Conservation (phyloP, 2,113 vertebrate species). For the Columbina picui region DNA sequence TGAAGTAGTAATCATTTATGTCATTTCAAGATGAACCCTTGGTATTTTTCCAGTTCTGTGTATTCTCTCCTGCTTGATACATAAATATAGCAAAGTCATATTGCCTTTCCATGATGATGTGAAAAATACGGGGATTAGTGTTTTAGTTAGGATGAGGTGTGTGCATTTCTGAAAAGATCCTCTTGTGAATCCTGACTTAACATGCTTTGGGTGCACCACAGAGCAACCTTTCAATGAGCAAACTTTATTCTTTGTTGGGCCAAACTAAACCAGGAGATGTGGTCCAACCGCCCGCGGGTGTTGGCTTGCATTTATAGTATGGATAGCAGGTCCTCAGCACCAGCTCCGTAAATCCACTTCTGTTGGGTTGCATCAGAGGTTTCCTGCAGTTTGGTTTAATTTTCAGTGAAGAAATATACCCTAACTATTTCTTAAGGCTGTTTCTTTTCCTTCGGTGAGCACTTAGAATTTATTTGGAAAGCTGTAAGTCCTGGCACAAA, state of each 20-base stretch:
- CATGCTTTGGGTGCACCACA: background rate
- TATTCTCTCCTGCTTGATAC: background rate
- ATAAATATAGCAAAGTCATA: background rate
- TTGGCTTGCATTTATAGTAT: background rate
- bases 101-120: background rate
- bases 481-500: background rate
- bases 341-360: background rate
- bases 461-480: conserved; percentile 39
- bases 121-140: background rate
- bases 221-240: background rate
- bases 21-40: background rate
- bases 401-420: conserved; percentile 33
- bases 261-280: background rate
- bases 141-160: background rate
- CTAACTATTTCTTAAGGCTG: background rate
- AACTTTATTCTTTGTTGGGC: background rate
- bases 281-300: background rate
- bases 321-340: background rate
- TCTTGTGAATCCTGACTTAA: background rate
- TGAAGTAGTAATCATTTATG: background rate
- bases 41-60: background rate
- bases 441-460: conserved; percentile 5
- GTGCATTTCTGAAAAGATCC: background rate
- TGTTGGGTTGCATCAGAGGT: background rate
- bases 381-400: conserved; percentile 31